Evolutionary conservation across 1,140 invertebrate genomes (phyloP).

Genomic region (Rhyzopertha dominica): DNA sequence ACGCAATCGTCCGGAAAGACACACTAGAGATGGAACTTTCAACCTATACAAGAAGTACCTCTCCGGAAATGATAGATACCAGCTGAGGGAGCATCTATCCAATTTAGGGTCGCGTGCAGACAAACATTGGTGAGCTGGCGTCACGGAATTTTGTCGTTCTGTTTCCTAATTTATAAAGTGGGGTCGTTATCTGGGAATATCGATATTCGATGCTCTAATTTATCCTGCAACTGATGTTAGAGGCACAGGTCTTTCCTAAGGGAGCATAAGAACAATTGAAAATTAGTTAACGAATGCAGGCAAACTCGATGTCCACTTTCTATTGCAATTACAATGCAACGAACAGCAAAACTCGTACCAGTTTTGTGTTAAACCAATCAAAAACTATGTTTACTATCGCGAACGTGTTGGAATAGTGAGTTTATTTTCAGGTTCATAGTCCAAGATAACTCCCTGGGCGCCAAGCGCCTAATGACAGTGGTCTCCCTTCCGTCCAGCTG

Average conservation of each 20-base stretch:
- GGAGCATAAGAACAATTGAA: too few relatives aligned
- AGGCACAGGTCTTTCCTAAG: too few relatives aligned
- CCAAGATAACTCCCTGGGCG: slow-evolving; percentile 70
- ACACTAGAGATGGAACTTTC: slow-evolving; percentile 57
- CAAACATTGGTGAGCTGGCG: slow-evolving; percentile 78
- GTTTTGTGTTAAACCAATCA: too few relatives aligned
- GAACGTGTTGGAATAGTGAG: too few relatives aligned
- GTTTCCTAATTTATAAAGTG: slow-evolving; percentile 7
- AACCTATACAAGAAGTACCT: slow-evolving; percentile 63
- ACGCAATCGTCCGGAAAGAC: slow-evolving; percentile 59
- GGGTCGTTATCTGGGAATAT: neutral
- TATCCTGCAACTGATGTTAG: too few relatives aligned
- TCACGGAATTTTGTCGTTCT: slow-evolving; percentile 8
- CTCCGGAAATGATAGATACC: slow-evolving; percentile 61
- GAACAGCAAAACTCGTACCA: too few relatives aligned
- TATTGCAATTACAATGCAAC: too few relatives aligned
- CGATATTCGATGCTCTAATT: too few relatives aligned
- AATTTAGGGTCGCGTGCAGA: slow-evolving; percentile 76
- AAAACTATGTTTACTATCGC: too few relatives aligned
- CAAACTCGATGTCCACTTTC: too few relatives aligned
- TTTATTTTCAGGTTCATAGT: slow-evolving; percentile 60
- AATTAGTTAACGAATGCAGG: too few relatives aligned
- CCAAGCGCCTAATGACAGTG: slow-evolving; percentile 76
- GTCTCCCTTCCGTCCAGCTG: slow-evolving; percentile 61
- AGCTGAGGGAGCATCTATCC: slow-evolving; percentile 67